These are phyloP conservation scores for Synanceia verrucosa DNA, from an alignment of 2,797 vertebrate species.

Conservation along the genomic window DNA sequence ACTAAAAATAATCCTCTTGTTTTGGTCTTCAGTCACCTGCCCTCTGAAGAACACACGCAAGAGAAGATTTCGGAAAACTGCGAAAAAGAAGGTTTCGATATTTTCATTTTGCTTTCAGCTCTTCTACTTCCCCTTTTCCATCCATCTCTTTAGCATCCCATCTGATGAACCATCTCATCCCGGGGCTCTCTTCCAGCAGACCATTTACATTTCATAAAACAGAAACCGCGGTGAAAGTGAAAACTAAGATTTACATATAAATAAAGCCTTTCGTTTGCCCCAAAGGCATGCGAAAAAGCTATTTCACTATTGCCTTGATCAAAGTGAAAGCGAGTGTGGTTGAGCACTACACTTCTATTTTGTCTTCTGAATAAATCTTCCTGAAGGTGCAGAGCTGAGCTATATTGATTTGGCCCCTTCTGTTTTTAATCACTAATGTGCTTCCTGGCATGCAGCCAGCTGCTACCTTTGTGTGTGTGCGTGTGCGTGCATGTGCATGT, in stretches of 20 bases:
- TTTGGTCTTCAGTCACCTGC: constrained; percentile 87
- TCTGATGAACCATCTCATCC: constrained; percentile 60
- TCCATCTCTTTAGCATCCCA: constrained; percentile 48
- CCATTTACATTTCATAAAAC: constrained; percentile 74
- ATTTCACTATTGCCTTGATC: constrained; percentile 76
- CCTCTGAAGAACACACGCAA: constrained; percentile 96
- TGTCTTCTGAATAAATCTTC: constrained; percentile 79
- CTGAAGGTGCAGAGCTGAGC: constrained; percentile 61
- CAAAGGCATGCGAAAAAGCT: constrained; percentile 68
- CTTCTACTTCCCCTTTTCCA: constrained; percentile 1
- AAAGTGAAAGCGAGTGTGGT: constrained; percentile 64
- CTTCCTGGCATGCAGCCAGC: constrained; percentile 73
- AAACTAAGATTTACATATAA: constrained; percentile 82
- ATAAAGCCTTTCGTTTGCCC: constrained; percentile 78
- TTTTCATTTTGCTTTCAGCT: constrained; percentile 38
- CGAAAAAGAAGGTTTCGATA: constrained; percentile 90
- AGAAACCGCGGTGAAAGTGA: constrained; percentile 61
- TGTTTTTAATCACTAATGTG: constrained; percentile 83
- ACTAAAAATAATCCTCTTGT: constrained; percentile 45
- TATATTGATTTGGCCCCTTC: constrained; percentile 75
- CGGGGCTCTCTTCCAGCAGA: constrained; percentile 52
- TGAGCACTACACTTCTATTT: constrained; percentile 66
- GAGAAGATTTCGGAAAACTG: constrained; percentile 92
- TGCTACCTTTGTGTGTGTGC: constrained; percentile 9
- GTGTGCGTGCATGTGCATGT: background rate